Evolutionary conservation across 2,797 vertebrate genomes (phyloP), one percentile per base, ranked within the genome.

Genomic region (Brotula barbata): DNA sequence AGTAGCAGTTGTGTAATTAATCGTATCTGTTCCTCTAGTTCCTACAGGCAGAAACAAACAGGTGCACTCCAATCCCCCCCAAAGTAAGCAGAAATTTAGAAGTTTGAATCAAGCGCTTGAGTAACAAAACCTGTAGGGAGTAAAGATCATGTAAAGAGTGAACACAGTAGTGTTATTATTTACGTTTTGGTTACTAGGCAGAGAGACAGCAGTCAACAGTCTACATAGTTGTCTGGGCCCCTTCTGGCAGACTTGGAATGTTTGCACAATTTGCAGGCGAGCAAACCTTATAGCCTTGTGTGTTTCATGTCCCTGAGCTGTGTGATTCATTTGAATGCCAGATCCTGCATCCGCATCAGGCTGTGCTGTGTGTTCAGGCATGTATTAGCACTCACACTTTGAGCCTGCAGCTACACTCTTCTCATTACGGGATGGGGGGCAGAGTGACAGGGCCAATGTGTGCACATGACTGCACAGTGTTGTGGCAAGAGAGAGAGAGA

Each of bases 381-480:
- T 73, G 58, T 55, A 5, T 76, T 65, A 45, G 66, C 54, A 59
- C 62, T 58, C 67, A 28, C 73, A 54, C 55, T 70, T 65, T 43
- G 36, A 81, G 82, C 82, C 84, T 79, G 74, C 77, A 82, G 83
- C 82, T 62, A 80, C 46, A 65, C 80, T 78, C 73, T 80, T 75
- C 85, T 85, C 84, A 80, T 25, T 41, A 42, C 67, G 56, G 75
- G 69, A 69, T 64, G 44, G 66, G 54, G 49, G 70, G 76, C 59
- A 71, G 78, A 85, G 81, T 52, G 57, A 81, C 76, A 62, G 81
- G 58, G 80, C 79, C 78, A 81, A 68, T 78, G 64, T 73, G 64
- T 86, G 66, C 88, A 89, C 89, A 90, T 89, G 89, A 89, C 85
- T 87, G 86, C 65, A 56, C 82, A 87, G 69, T 64, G 70, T 66